Evolutionary conservation across 2,113 vertebrate genomes (phyloP).

Genomic region (Anoplopoma fimbria): DNA sequence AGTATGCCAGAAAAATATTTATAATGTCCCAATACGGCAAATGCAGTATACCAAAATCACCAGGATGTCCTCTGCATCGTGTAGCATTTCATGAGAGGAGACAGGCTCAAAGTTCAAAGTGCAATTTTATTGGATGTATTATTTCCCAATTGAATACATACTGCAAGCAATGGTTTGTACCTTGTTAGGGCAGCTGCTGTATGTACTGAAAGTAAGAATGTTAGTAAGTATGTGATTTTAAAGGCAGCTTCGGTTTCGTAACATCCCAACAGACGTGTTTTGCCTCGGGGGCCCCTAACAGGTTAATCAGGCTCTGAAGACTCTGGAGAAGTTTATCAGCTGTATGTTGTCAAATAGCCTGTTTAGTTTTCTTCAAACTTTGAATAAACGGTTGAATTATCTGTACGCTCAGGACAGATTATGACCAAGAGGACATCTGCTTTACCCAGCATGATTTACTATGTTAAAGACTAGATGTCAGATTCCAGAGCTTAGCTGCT

Average conservation of each 20-base stretch:
- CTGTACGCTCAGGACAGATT: neutral
- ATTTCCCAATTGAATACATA: neutral
- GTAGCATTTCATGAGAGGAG: neutral
- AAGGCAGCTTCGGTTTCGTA: no score
- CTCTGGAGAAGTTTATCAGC: neutral
- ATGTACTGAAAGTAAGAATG: no score
- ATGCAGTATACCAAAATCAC: neutral
- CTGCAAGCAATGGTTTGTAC: neutral
- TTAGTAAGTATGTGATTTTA: no score
- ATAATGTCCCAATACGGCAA: neutral
- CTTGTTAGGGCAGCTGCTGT: neutral
- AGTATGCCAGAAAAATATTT: neutral
- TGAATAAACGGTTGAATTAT: neutral
- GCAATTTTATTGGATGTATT: neutral
- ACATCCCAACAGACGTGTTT: neutral
- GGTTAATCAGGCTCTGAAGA: neutral
- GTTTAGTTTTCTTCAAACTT: neutral
- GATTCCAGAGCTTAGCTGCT: neutral
- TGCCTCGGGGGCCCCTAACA: neutral
- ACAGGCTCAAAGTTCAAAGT: neutral
- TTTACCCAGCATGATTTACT: neutral
- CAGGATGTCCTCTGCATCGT: neutral
- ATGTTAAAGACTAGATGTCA: neutral
- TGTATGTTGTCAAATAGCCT: neutral
- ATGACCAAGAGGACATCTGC: neutral